These are phyloP conservation scores for Campodea augens DNA, from an alignment of 1,140 invertebrate genomes.

Conservation along the genomic window DNA sequence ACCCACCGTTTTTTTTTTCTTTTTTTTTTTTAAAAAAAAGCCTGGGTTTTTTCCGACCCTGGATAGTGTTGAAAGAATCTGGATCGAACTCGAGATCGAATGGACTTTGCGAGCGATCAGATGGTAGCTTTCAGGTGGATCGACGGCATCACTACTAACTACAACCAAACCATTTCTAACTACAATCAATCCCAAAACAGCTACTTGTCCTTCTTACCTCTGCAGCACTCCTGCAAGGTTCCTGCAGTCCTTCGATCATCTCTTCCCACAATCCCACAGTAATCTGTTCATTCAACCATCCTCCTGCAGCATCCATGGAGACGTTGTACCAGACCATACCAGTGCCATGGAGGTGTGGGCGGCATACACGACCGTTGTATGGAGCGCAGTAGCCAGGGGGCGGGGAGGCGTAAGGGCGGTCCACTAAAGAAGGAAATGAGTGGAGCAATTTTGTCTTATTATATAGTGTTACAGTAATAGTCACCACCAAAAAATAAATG, in stretches of 20 bases:
- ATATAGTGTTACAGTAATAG: no score
- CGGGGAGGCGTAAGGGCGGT: slow-evolving; percentile 7
- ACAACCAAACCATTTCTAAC: background rate
- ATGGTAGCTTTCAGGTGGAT: no score
- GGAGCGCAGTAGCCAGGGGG: slow-evolving; percentile 54
- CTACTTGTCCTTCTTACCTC: slow-evolving; percentile 32
- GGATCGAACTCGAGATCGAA: no score
- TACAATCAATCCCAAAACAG: background rate
- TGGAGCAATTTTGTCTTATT: no score
- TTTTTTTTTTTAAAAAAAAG: no score
- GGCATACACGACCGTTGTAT: slow-evolving; percentile 76
- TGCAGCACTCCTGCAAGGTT: slow-evolving; percentile 65
- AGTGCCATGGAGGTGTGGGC: slow-evolving; percentile 45
- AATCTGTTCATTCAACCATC: slow-evolving; percentile 66
- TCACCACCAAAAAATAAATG: no score
- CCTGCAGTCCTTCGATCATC: slow-evolving; percentile 51
- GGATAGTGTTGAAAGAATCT: no score
- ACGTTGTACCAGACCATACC: slow-evolving; percentile 67
- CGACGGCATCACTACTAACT: no score
- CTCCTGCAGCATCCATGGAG: slow-evolving; percentile 38
- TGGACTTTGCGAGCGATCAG: no score
- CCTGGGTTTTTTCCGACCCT: no score
- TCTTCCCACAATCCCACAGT: slow-evolving; percentile 63
- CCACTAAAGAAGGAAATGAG: no score
- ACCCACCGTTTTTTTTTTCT: no score